These are phyloP conservation scores for Drosophila nikananu DNA, from an alignment of 1,140 invertebrate genomes.

Conservation along the genomic window DNA sequence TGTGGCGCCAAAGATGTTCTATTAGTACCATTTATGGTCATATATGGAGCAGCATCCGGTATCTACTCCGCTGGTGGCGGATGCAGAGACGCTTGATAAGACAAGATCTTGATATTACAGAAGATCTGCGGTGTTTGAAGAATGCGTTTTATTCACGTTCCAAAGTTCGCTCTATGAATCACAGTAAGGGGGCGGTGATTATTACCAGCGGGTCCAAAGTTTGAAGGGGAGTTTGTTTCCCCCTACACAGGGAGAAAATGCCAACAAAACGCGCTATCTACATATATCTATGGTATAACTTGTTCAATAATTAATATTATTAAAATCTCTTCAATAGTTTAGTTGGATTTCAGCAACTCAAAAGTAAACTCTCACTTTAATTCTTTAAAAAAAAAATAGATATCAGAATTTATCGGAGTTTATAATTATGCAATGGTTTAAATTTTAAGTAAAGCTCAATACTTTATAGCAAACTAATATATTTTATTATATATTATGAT, in stretches of 20 bases:
- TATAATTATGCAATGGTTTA: neutral
- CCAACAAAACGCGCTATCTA: neutral
- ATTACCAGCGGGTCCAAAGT: conserved; percentile 28
- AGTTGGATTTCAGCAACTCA: neutral
- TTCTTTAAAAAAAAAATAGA: neutral
- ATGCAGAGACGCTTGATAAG: conserved; percentile 20
- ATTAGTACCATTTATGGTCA: neutral
- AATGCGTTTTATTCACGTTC: conserved; percentile 2
- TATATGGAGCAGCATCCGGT: conserved; percentile 10
- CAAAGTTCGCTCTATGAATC: conserved; percentile 36
- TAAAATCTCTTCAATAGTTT: neutral
- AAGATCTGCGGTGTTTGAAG: conserved; percentile 11
- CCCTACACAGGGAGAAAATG: neutral
- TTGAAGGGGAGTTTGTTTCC: conserved; percentile 11
- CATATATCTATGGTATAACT: neutral
- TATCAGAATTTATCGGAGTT: neutral
- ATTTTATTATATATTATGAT: too few relatives aligned
- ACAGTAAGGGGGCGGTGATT: conserved; percentile 24
- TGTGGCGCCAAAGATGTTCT: conserved; percentile 32
- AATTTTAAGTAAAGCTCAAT: neutral
- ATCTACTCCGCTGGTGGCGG: conserved; percentile 18
- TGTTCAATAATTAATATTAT: neutral
- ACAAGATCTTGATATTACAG: conserved; percentile 5
- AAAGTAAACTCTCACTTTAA: neutral
- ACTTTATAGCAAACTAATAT: neutral